Evolutionary conservation across 2,888 invertebrate genomes (phyloP).

Genomic region (Acronicta aceris): DNA sequence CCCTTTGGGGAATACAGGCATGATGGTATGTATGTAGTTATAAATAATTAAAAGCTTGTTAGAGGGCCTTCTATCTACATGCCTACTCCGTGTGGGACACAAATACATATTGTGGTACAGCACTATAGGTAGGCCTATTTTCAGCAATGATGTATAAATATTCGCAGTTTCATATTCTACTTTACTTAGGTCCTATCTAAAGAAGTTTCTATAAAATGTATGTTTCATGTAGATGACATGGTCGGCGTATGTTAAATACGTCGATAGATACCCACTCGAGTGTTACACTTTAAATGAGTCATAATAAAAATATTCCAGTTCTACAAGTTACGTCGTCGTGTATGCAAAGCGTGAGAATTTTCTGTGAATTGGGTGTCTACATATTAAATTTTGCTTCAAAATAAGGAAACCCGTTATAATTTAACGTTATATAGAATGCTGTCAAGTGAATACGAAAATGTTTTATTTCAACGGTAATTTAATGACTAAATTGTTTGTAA

Average conservation of each 20-base stretch:
- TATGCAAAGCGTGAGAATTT: conserved; percentile 68
- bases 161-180: conserved; percentile 39
- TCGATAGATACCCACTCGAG: conserved; percentile 34
- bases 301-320: conserved; percentile 65
- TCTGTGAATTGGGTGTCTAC: conserved; percentile 53
- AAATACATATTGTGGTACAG: conserved; percentile 21
- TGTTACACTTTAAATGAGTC: conserved; percentile 59
- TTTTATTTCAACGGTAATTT: conserved; percentile 54
- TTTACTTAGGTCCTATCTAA: conserved; percentile 38
- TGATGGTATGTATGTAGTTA: too few species aligned
- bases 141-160: conserved; percentile 19
- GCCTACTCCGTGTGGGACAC: too few species aligned
- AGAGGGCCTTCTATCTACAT: too few species aligned
- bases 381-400: conserved; percentile 61
- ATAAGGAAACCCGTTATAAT: conserved; percentile 67
- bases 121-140: conserved; percentile 14
- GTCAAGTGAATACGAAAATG: conserved; percentile 38
- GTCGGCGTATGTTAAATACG: conserved; percentile 40
- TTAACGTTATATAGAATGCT: conserved; percentile 45
- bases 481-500: conserved; percentile 50
- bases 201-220: conserved; percentile 36
- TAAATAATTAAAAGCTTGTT: background rate
- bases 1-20: too few species aligned
- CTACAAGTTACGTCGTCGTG: conserved; percentile 47
- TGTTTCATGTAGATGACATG: too few species aligned